Base-by-base conservation (phyloP, 2,113 vertebrate species). In the Arvicanthis niloticus region DNA sequence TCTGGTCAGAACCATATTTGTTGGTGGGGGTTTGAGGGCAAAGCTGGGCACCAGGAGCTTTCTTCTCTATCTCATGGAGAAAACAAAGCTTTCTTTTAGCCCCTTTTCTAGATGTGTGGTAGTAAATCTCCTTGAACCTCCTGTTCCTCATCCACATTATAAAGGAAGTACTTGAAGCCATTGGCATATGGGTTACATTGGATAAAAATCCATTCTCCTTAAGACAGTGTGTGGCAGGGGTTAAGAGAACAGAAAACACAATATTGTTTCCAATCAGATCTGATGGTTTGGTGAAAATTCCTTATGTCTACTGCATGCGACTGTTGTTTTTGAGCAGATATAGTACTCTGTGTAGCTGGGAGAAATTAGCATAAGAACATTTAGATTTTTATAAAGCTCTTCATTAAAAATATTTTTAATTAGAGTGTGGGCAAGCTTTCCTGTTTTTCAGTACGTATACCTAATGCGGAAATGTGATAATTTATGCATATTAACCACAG, bases 391-490 rank as follows among this genome's bases (percentile, higher is more conserved):
- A 51, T 85, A 82, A 84, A 82, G 26, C 1, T 62, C 40, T 87
- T 53, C 24, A 58, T 89, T 82, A 58, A 58, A 81, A 29, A 34
- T 40, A 76, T 34, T 89, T 76, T 84, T 67, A 68, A 89, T 78
- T 89, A 51, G 53, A 93, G 31, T 70, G 86, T 96, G 62, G 40
- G 26, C 19, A 95, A 94, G 34, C 40, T 89, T 81, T 85, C 70
- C 51, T 85, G 31, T 51, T 95, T 97, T 89, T 93, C 89, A 91
- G 93, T 78, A 95, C 42, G 34, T 42, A 56, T 2, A 77, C 40
- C 67, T 94, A 37, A 75, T 65, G 24, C 17, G 37, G 56, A 96
- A 80, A 92, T 86, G 86, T 96, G 89, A 42, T 75, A 93, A 78
- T 73, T 91, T 86, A 89, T 93, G 24, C 7, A 10, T 82, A 37